These are phyloP conservation scores for Drosophila tripunctata DNA, from an alignment of 2,888 invertebrate species.

Conservation along the genomic window DNA sequence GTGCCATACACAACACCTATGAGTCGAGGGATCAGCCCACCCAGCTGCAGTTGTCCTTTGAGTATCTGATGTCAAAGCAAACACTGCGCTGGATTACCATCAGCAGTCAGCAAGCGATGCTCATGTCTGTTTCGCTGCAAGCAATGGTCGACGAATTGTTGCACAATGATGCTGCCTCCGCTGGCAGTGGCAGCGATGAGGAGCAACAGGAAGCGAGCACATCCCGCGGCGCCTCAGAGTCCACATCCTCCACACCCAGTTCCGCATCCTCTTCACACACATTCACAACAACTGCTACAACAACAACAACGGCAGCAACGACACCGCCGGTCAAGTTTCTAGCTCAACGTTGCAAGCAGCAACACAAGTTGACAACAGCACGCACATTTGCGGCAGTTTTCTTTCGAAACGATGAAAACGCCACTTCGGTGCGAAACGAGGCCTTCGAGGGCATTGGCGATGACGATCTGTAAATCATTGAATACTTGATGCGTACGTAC, in stretches of 20 bases:
- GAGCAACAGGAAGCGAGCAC: slow-evolving; percentile 67
- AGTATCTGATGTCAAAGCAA: slow-evolving; percentile 96
- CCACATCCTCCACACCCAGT: slow-evolving; percentile 72
- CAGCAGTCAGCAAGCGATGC: slow-evolving; percentile 94
- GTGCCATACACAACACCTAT: slow-evolving; percentile 88
- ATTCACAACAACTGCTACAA: slow-evolving; percentile 44
- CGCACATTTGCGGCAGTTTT: slow-evolving; percentile 86
- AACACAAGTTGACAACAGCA: slow-evolving; percentile 86
- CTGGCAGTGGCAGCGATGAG: slow-evolving; percentile 54
- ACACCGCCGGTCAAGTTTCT: slow-evolving; percentile 85
- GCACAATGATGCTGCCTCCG: slow-evolving; percentile 56
- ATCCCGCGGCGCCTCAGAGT: slow-evolving; percentile 51
- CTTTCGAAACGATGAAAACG: slow-evolving; percentile 86
- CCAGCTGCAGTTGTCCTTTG: slow-evolving; percentile 93
- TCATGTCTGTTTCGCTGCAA: slow-evolving; percentile 97
- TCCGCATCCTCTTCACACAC: slow-evolving; percentile 53
- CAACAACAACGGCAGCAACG: slow-evolving; percentile 48
- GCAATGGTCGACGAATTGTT: slow-evolving; percentile 96
- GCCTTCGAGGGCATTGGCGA: slow-evolving; percentile 98
- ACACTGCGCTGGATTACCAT: slow-evolving; percentile 97
- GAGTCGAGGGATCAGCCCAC: slow-evolving; percentile 72
- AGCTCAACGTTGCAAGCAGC: slow-evolving; percentile 87
- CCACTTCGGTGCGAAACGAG: slow-evolving; percentile 91
- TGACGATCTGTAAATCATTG: slow-evolving; percentile 90
- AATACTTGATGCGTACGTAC: slow-evolving; percentile 13